phyloP scores from a whole-genome alignment of 2,113 vertebrate species.

The Balaenoptera acutorostrata region DNA sequence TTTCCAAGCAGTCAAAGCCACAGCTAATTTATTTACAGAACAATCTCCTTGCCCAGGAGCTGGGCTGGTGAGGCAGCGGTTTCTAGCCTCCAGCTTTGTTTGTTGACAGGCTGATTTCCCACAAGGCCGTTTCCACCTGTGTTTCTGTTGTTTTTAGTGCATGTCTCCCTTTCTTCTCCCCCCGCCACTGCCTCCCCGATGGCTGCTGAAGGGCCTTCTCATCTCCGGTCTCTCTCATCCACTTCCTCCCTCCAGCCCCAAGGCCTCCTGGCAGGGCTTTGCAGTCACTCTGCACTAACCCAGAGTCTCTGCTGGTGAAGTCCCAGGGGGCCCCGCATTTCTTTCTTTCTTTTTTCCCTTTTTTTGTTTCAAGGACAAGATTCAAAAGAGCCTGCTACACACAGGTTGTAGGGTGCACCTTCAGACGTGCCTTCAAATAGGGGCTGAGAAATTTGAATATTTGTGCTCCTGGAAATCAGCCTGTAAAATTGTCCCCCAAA shows the following conservation, averaged over 20 bases:
- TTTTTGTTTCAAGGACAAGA: slow-evolving; percentile 86
- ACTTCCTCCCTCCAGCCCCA: slow-evolving; percentile 83
- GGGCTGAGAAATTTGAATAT: slow-evolving; percentile 83
- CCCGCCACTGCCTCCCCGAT: slow-evolving; percentile 81
- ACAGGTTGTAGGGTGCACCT: slow-evolving; percentile 83
- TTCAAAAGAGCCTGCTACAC: slow-evolving; percentile 83
- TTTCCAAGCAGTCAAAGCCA: slow-evolving; percentile 83
- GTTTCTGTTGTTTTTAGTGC: slow-evolving; percentile 84
- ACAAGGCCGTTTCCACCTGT: slow-evolving; percentile 87
- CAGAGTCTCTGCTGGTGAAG: slow-evolving; percentile 80
- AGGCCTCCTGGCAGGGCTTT: slow-evolving; percentile 82
- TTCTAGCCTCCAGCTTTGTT: slow-evolving; percentile 85
- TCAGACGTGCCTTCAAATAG: slow-evolving; percentile 86
- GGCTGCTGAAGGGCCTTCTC: slow-evolving; percentile 86
- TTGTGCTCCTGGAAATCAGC: slow-evolving; percentile 80
- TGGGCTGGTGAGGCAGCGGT: slow-evolving; percentile 78
- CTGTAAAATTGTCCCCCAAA: slow-evolving; percentile 81
- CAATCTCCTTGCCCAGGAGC: slow-evolving; percentile 77
- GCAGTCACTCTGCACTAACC: slow-evolving; percentile 83
- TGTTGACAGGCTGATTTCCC: slow-evolving; percentile 89
- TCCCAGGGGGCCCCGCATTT: slow-evolving; percentile 81
- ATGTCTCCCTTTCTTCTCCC: slow-evolving; percentile 83
- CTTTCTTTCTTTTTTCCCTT: neutral
- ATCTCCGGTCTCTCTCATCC: slow-evolving; percentile 85
- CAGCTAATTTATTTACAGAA: slow-evolving; percentile 86